Percentiles rank a stretch among this genome's conserved stretches.
Evolutionary conservation across 2,888 invertebrate genomes (phyloP).

Genomic region (Chrysotoxum bicinctum): DNA sequence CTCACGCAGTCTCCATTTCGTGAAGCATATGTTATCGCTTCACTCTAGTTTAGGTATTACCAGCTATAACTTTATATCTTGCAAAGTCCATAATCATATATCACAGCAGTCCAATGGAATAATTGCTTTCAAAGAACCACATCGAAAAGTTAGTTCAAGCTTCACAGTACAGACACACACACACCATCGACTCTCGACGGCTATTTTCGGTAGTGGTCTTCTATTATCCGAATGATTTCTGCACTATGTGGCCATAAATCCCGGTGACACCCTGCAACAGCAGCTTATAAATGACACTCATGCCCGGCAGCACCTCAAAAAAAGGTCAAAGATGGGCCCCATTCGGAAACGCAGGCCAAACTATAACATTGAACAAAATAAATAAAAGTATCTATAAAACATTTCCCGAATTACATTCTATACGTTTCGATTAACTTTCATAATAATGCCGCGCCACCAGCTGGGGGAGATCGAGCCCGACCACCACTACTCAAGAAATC

Average conservation of each 20-base stretch:
- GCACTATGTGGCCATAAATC: conserved; percentile 59
- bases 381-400: conserved; percentile 72
- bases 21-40: conserved; percentile 61
- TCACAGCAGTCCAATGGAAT: conserved; percentile 70
- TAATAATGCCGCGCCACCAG: conserved; percentile 61
- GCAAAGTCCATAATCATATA: conserved; percentile 64
- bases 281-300: conserved; percentile 3
- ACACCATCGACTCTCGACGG: conserved; percentile 30
- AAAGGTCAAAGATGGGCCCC: conserved; percentile 35
- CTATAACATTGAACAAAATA: conserved; percentile 61
- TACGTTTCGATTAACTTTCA: conserved; percentile 73
- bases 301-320: not conserved
- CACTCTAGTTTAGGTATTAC: not conserved
- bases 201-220: conserved; percentile 45
- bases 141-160: conserved; percentile 27
- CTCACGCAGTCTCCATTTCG: conserved; percentile 1
- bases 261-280: conserved; percentile 49
- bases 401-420: conserved; percentile 71
- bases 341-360: conserved; percentile 24
- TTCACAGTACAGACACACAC: not conserved
- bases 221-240: conserved; percentile 53
- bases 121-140: conserved; percentile 65
- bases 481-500: conserved; percentile 4
- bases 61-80: conserved; percentile 57
- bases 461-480: conserved; percentile 24